Conservation (phyloP, 1,140 invertebrate genomes). For the Anoplolepis gracilipes region DNA sequence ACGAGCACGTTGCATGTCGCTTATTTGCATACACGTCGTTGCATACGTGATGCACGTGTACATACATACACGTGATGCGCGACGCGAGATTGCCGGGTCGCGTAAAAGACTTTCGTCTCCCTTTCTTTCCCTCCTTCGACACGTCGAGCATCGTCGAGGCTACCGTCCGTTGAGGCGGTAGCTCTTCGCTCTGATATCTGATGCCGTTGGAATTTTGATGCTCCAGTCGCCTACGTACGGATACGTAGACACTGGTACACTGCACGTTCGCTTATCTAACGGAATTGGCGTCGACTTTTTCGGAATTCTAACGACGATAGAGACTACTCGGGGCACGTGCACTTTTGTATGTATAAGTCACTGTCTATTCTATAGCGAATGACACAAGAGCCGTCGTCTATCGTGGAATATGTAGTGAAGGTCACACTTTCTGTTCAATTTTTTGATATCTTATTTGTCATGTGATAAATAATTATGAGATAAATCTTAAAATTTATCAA, state of each 20-base stretch:
- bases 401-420: conserved; percentile 1
- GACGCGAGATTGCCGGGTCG: neutral
- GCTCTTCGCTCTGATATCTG: conserved; percentile 34
- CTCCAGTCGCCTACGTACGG: neutral
- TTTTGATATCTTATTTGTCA: neutral
- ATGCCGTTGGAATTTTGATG: conserved; percentile 49
- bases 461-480: too few species aligned
- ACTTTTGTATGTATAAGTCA: neutral
- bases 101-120: conserved; percentile 12
- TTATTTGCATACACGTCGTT: conserved; percentile 45
- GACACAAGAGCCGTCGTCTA: too few species aligned
- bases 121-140: conserved; percentile 1
- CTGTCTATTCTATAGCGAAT: neutral
- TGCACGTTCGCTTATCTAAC: conserved; percentile 41
- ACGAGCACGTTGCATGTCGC: conserved; percentile 35
- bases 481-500: neutral
- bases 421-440: neutral
- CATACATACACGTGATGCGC: neutral
- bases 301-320: conserved; percentile 33
- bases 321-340: neutral
- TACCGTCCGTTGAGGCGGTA: neutral
- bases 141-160: neutral
- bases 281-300: conserved; percentile 24
- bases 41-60: conserved; percentile 9
- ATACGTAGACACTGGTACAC: conserved; percentile 13